These are phyloP conservation scores for Ditylenchus weischeri DNA, from an alignment of 2,888 invertebrate genomes.

Conservation along the genomic window DNA sequence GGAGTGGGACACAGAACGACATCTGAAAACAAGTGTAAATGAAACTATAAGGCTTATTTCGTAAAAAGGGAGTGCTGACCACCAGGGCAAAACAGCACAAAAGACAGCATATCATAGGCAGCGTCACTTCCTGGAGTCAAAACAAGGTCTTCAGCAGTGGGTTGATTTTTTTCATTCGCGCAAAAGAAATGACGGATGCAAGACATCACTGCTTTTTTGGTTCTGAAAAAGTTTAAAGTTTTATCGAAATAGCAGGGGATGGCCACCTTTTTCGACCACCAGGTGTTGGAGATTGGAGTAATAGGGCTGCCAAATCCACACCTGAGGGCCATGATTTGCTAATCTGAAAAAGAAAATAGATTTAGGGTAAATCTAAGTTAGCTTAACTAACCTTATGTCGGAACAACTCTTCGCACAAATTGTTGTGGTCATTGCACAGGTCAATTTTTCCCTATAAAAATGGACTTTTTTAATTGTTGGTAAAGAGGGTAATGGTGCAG, in stretches of 20 bases:
- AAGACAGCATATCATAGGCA: conserved; percentile 45
- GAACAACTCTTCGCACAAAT: neutral
- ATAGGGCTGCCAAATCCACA: no score
- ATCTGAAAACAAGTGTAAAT: conserved; percentile 29
- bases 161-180: conserved; percentile 20
- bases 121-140: conserved; percentile 42
- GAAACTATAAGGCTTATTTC: neutral
- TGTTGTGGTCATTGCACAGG: neutral
- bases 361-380: no score
- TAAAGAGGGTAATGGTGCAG: neutral
- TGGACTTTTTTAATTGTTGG: neutral
- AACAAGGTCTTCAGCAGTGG: conserved; percentile 31
- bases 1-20: conserved; percentile 52
- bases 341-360: no score
- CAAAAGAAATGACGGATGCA: conserved; percentile 39
- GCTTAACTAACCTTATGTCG: neutral
- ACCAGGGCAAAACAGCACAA: conserved; percentile 40
- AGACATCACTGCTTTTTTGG: conserved; percentile 29
- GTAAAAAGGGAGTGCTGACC: neutral
- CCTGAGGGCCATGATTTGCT: no score
- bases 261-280: conserved; percentile 39
- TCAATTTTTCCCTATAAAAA: conserved; percentile 1
- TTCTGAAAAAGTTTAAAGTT: conserved; percentile 24
- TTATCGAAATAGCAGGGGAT: neutral
- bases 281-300: conserved; percentile 34